Evolutionary conservation across 2,888 invertebrate species (phyloP).

Genomic region (Artemia sp.): DNA sequence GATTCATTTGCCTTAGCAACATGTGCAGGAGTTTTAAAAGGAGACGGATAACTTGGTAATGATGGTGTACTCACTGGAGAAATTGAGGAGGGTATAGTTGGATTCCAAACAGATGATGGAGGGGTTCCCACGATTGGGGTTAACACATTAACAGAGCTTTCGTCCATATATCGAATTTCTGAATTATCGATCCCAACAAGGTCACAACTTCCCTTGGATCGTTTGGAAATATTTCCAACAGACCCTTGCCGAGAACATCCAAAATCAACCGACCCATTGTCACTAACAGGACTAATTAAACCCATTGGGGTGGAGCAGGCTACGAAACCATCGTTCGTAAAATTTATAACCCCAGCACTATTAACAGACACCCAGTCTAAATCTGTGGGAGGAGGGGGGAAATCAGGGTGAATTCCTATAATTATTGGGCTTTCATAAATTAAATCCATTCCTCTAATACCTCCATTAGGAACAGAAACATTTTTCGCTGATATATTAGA

Average conservation of each 20-base stretch:
- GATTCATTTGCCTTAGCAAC: neutral
- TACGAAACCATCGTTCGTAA: neutral
- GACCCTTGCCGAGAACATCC: conserved; percentile 32
- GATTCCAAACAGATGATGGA: conserved; percentile 43
- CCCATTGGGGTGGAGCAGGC: conserved; percentile 5
- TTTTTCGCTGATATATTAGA: conserved; percentile 18
- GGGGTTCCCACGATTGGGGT: conserved; percentile 59
- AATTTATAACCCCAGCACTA: neutral
- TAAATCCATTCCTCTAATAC: neutral
- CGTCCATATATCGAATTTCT: conserved; percentile 79
- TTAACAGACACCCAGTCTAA: conserved; percentile 8
- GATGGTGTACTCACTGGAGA: conserved; percentile 22
- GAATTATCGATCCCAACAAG: conserved; percentile 61
- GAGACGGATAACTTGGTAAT: conserved; percentile 16
- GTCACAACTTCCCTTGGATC: conserved; percentile 40
- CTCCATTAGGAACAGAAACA: conserved; percentile 13
- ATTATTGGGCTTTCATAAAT: conserved; percentile 12
- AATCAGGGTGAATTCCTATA: conserved; percentile 12
- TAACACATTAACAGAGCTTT: conserved; percentile 63
- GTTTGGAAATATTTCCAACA: conserved; percentile 40
- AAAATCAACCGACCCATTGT: conserved; percentile 30
- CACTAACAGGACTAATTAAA: conserved; percentile 47
- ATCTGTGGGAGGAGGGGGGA: conserved; percentile 5
- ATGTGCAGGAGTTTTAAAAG: conserved; percentile 14
- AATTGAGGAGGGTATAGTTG: conserved; percentile 15